Evolutionary conservation across 2,113 vertebrate species (phyloP).

Genomic region (Indicator indicator): DNA sequence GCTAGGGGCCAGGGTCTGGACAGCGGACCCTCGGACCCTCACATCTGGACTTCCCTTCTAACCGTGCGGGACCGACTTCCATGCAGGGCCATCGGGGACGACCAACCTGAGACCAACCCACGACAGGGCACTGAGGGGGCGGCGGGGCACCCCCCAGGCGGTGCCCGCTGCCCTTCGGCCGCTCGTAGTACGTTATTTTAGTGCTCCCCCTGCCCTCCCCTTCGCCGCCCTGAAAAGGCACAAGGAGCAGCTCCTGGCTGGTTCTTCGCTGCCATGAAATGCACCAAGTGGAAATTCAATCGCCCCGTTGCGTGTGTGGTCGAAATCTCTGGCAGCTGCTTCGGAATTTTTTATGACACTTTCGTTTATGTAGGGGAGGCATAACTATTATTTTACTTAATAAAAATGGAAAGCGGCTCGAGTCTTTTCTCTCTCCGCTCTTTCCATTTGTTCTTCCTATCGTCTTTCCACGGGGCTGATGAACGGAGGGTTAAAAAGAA

Average conservation of each 20-base stretch:
- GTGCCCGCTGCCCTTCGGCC: neutral
- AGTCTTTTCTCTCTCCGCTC: neutral
- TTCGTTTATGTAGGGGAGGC: constrained; percentile 60
- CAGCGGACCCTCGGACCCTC: neutral
- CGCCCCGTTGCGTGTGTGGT: constrained; percentile 70
- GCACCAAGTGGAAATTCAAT: constrained; percentile 62
- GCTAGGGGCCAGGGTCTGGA: neutral
- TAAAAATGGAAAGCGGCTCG: constrained; percentile 43
- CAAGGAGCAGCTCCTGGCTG: constrained; percentile 19
- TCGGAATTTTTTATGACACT: constrained; percentile 70
- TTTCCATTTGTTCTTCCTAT: neutral
- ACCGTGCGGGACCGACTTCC: neutral
- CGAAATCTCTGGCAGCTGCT: constrained; percentile 72
- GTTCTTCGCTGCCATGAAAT: constrained; percentile 37
- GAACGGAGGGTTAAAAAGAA: neutral
- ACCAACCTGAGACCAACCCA: neutral
- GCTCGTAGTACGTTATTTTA: neutral
- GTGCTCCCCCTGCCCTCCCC: neutral
- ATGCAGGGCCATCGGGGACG: neutral
- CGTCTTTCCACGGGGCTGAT: neutral
- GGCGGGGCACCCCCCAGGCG: neutral
- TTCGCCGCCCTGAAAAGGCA: neutral
- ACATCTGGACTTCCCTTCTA: neutral
- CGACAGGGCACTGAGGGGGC: neutral
- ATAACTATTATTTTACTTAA: constrained; percentile 69